A percentile compares a stretch with the other conserved stretches of the same genome.
Conservation (phyloP, 1,140 invertebrate genomes). For the Sminthurides bifidus region DNA sequence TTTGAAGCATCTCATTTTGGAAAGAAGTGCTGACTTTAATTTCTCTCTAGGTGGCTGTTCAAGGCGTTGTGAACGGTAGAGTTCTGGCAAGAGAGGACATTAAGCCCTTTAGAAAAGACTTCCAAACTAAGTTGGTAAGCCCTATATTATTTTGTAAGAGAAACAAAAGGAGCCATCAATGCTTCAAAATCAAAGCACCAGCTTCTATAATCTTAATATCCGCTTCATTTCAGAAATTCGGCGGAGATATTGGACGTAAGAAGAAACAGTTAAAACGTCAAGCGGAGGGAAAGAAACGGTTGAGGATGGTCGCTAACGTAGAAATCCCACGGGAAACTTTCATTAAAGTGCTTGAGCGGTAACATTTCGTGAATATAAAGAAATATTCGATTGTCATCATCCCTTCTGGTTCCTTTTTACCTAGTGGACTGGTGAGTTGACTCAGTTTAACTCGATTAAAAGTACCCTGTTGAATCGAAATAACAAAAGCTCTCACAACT, state of each 20-base stretch:
- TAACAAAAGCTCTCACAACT: too few species aligned
- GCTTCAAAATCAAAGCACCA: background rate
- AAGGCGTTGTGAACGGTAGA: constrained; percentile 70
- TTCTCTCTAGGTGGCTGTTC: constrained; percentile 57
- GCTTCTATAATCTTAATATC: background rate
- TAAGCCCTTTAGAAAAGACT: constrained; percentile 79
- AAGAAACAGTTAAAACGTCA: constrained; percentile 82
- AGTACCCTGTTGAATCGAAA: too few species aligned
- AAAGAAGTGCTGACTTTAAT: constrained; percentile 3
- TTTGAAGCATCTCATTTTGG: background rate
- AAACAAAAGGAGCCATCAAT: background rate
- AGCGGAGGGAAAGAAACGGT: constrained; percentile 82
- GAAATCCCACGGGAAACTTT: constrained; percentile 84
- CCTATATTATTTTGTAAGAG: background rate
- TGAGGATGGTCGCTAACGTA: constrained; percentile 83
- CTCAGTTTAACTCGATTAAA: too few species aligned
- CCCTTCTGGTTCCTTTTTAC: background rate
- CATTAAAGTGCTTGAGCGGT: constrained; percentile 78
- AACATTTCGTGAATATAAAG: constrained; percentile 23
- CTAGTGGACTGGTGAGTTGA: too few species aligned
- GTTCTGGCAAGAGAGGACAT: constrained; percentile 76
- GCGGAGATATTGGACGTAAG: constrained; percentile 78
- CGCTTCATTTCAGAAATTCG: constrained; percentile 56
- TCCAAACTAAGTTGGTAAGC: constrained; percentile 79
- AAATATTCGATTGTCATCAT: background rate